phyloP scores from a whole-genome alignment of 2,113 vertebrate species.

The Delphinapterus leucas region DNA sequence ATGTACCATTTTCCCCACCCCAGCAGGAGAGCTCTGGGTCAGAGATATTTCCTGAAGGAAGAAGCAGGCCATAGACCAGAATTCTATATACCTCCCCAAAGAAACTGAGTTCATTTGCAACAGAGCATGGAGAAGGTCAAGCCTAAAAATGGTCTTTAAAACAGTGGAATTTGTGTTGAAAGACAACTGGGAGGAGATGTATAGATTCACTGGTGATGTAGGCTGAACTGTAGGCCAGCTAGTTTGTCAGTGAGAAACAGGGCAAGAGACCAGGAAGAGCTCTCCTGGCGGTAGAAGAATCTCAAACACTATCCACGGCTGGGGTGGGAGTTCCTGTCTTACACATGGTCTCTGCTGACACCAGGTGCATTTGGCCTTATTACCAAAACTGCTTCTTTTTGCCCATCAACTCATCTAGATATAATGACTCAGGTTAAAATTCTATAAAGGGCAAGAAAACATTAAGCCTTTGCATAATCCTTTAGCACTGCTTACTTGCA shows the following conservation, averaged over 20 bases:
- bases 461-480: neutral
- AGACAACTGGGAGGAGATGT: neutral
- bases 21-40: neutral
- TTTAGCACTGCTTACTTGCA: neutral
- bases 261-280: neutral
- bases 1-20: neutral
- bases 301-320: neutral
- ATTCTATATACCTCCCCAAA: neutral
- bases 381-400: neutral
- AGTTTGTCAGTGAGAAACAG: neutral
- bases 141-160: neutral
- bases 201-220: neutral
- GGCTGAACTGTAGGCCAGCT: neutral
- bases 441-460: neutral
- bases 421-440: neutral
- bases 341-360: neutral
- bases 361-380: neutral
- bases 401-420: neutral
- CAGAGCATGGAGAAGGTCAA: neutral
- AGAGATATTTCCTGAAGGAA: neutral
- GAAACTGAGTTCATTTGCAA: neutral
- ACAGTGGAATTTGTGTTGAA: neutral
- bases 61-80: neutral
- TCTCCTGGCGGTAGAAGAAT: neutral
- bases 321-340: neutral